phyloP scores from a whole-genome alignment of 1,140 invertebrate species.

The Trypoxylus dichotomus region DNA sequence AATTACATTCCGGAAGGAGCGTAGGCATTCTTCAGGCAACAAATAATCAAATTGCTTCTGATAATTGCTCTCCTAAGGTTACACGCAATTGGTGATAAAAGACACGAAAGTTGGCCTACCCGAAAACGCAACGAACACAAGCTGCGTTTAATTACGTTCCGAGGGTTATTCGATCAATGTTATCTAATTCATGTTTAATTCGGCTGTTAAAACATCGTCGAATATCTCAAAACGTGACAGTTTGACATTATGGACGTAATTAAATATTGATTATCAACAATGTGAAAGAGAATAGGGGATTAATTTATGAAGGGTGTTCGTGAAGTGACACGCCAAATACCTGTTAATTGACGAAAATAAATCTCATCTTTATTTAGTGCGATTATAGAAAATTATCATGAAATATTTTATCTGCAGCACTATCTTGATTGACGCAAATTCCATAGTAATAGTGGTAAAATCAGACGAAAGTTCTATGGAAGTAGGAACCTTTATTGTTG shows the following conservation, averaged over 20 bases:
- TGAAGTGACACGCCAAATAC: background rate
- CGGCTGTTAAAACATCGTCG: background rate
- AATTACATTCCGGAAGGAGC: background rate
- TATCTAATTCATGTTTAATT: constrained; percentile 4
- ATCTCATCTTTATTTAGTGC: background rate
- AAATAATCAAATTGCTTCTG: background rate
- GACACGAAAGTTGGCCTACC: background rate
- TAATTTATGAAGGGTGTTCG: background rate
- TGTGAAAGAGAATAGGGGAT: background rate
- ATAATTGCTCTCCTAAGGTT: background rate
- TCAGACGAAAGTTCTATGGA: too few species aligned
- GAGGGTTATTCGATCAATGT: background rate
- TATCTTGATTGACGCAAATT: too few species aligned
- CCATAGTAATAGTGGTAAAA: too few species aligned
- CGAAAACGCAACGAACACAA: background rate
- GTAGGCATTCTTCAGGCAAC: background rate
- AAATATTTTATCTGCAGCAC: too few species aligned
- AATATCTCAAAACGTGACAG: background rate
- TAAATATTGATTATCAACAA: background rate
- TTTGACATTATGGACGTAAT: constrained; percentile 3
- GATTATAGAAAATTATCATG: background rate
- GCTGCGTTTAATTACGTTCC: background rate
- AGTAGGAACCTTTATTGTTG: too few species aligned
- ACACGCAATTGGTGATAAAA: background rate
- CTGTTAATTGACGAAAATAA: background rate